These are phyloP conservation scores for Muntiacus muntjak DNA, from an alignment of 2,113 vertebrate genomes.

Conservation along the genomic window DNA sequence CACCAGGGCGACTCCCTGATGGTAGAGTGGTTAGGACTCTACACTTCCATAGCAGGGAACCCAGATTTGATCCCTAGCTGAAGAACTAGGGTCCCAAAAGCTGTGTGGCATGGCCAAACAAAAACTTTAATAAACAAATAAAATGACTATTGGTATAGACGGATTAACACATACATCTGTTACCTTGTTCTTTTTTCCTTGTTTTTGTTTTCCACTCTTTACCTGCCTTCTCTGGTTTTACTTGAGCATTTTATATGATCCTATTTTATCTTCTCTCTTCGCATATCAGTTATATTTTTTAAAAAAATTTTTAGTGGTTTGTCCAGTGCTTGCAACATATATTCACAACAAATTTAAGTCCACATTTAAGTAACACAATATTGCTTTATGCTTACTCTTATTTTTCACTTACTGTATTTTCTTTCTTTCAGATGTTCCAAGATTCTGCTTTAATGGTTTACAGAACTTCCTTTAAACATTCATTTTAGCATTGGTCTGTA, in stretches of 20 bases:
- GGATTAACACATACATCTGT: neutral
- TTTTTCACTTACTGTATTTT: neutral
- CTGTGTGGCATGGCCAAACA: neutral
- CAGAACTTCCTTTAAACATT: neutral
- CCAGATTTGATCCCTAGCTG: neutral
- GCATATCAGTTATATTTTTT: neutral
- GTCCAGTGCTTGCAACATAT: neutral
- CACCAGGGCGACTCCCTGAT: neutral
- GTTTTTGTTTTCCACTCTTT: neutral
- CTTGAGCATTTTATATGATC: neutral
- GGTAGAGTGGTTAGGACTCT: neutral
- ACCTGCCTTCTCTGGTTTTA: neutral
- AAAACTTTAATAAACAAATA: neutral
- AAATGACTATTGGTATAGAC: neutral
- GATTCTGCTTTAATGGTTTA: neutral
- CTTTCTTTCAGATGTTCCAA: neutral
- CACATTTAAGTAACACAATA: neutral
- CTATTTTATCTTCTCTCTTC: neutral
- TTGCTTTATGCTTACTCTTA: neutral
- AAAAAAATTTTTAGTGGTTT: neutral
- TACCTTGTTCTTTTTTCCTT: neutral
- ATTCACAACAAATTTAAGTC: neutral
- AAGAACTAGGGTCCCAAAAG: neutral
- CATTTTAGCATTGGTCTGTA: neutral
- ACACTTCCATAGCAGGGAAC: neutral